Evolutionary conservation across 2,113 vertebrate species (phyloP).

Genomic region (Archocentrus centrarchus): DNA sequence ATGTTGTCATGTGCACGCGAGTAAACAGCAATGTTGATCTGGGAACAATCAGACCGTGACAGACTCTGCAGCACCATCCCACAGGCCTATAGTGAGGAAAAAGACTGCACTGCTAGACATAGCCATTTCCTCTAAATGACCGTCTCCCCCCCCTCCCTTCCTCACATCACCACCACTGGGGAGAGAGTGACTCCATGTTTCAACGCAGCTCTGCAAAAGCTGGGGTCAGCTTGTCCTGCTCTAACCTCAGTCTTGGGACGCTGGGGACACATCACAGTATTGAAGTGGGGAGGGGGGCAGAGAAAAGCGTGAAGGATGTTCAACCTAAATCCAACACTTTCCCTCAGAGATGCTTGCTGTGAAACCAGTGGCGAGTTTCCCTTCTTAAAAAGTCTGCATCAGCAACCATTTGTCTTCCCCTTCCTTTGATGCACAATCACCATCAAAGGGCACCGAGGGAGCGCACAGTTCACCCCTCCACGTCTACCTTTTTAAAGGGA

Average conservation of each 20-base stretch:
- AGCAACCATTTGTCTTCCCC: slow-evolving; percentile 45
- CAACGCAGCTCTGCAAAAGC: slow-evolving; percentile 13
- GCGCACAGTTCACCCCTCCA: slow-evolving; percentile 13
- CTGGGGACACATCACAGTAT: slow-evolving; percentile 8
- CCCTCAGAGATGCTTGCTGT: slow-evolving; percentile 33
- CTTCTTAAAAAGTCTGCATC: slow-evolving; percentile 44
- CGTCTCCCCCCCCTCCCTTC: neutral
- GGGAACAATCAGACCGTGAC: slow-evolving; percentile 72
- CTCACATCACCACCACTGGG: slow-evolving; percentile 23
- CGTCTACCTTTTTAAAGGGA: slow-evolving; percentile 42
- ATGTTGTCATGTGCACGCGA: neutral
- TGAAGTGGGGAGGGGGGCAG: neutral
- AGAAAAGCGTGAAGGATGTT: slow-evolving; percentile 52
- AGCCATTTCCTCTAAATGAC: slow-evolving; percentile 71
- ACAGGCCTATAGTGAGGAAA: slow-evolving; percentile 54
- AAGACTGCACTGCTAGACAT: slow-evolving; percentile 54
- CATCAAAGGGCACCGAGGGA: slow-evolving; percentile 59
- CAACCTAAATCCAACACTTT: slow-evolving; percentile 32
- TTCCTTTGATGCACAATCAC: slow-evolving; percentile 48
- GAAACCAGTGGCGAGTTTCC: slow-evolving; percentile 15
- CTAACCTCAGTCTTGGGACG: slow-evolving; percentile 13
- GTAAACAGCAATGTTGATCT: slow-evolving; percentile 52
- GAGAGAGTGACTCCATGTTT: slow-evolving; percentile 39
- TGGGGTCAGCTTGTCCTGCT: slow-evolving; percentile 51
- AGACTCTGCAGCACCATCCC: slow-evolving; percentile 68